Percentiles rank a stretch among this genome's conserved stretches.
Conservation (phyloP, 2,113 vertebrate genomes). For the Orthochromis indermauri region DNA sequence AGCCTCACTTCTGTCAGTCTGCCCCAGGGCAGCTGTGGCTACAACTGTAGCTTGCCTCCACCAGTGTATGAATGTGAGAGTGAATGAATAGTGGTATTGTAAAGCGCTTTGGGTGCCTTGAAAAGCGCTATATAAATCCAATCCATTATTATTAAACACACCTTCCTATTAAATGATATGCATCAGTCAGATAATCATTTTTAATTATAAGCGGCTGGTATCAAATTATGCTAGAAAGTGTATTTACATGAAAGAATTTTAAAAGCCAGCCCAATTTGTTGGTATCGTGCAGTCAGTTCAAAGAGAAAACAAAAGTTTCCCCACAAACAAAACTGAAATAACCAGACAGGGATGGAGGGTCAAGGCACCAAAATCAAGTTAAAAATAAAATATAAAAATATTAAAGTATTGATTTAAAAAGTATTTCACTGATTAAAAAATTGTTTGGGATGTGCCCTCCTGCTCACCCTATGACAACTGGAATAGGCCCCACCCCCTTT, state of each 20-base stretch:
- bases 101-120: too few species aligned
- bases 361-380: background rate
- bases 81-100: too few species aligned
- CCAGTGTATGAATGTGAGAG: too few species aligned
- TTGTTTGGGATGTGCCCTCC: rapidly evolving
- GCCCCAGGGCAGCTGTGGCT: too few species aligned
- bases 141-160: background rate
- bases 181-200: background rate
- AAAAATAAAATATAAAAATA: background rate
- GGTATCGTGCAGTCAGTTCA: background rate
- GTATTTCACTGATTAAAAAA: background rate
- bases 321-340: background rate
- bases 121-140: too few species aligned
- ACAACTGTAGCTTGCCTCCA: too few species aligned
- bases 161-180: background rate
- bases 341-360: background rate
- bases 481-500: background rate
- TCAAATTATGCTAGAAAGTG: background rate
- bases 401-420: background rate
- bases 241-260: background rate
- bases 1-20: too few species aligned
- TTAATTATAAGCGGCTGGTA: background rate
- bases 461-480: background rate
- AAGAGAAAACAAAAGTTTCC: background rate
- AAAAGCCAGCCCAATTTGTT: background rate